phyloP scores from a whole-genome alignment of 2,113 vertebrate genomes.

The Sylvilagus bachmani region DNA sequence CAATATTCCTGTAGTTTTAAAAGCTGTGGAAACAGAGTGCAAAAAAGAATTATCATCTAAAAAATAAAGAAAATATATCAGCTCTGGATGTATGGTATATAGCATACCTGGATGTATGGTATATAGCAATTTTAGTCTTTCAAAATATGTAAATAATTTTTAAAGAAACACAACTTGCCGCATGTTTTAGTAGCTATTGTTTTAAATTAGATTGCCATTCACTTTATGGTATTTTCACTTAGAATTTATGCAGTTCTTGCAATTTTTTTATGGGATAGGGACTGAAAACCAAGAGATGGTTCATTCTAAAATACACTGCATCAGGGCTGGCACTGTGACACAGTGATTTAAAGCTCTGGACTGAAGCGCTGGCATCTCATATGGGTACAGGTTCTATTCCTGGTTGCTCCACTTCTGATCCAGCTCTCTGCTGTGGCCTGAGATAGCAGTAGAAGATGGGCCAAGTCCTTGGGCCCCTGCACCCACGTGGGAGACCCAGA shows the following conservation, averaged over 20 bases:
- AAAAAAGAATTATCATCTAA: neutral
- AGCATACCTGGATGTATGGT: neutral
- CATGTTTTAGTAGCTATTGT: neutral
- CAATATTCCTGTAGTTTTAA: neutral
- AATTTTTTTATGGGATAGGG: neutral
- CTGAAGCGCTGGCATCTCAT: too few relatives aligned
- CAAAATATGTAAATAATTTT: neutral
- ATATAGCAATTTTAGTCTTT: neutral
- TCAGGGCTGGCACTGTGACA: too few relatives aligned
- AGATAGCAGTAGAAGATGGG: too few relatives aligned
- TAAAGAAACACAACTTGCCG: neutral
- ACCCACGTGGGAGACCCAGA: too few relatives aligned
- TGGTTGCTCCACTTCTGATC: too few relatives aligned
- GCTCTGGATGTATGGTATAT: neutral
- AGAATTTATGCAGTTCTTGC: neutral
- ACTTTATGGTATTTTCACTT: neutral
- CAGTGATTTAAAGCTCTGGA: too few relatives aligned
- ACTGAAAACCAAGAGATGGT: slow-evolving; percentile 8
- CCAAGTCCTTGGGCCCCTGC: too few relatives aligned
- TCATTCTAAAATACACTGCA: neutral
- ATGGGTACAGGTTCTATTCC: too few relatives aligned
- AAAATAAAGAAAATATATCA: neutral
- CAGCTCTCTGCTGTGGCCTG: too few relatives aligned
- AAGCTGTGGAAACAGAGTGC: neutral
- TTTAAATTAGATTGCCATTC: neutral